Base-by-base conservation (phyloP, 2,113 vertebrate species). In the Benitochromis conjunctus region DNA sequence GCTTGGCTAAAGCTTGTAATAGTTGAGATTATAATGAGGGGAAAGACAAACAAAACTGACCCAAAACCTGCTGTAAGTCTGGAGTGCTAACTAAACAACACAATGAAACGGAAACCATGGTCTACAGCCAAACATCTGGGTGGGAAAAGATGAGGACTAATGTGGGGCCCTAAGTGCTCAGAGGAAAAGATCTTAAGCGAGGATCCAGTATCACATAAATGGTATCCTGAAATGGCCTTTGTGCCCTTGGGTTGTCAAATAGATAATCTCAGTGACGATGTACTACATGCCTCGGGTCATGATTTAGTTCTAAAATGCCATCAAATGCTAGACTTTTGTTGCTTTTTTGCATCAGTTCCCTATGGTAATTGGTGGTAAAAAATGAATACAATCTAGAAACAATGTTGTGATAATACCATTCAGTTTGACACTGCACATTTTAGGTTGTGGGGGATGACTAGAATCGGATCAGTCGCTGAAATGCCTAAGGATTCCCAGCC, bases 31-130 rank as follows among this genome's bases (percentile, higher is more conserved):
- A 86, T 81, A 80, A 90, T 84, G 87, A 58, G 83, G 56, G 69
- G 14, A 81, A 81, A 79, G 85, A 69, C 51, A 88, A 90, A 89
- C 84, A 88, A 60, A 86, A 58, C 13, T 85, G 89, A 87, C 76
- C 80, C 85, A 43, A 80, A 85, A 87, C 83, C 83, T 77, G 86
- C 76, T 77, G 62, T 14, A 76, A 81, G 85, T 83, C 71, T 82
- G 48, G 7, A 80, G 86, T 24, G 79, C 64, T 60, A 80, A 88
- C 88, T 84, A 84, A 91, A 92, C 86, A 93, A 88, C 78, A 76
- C 85, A 74, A 80, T 84, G 87, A 87, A 86, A 93, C 86, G 60
- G 87, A 94, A 93, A 92, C 84, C 24, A 13, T 53, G 86, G 76
- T 51, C 55, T 4, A 1, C 77, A 48, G 89, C 92, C 92, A 93